Conservation (phyloP, 2,797 vertebrate species). For the Sebastes cheni region DNA sequence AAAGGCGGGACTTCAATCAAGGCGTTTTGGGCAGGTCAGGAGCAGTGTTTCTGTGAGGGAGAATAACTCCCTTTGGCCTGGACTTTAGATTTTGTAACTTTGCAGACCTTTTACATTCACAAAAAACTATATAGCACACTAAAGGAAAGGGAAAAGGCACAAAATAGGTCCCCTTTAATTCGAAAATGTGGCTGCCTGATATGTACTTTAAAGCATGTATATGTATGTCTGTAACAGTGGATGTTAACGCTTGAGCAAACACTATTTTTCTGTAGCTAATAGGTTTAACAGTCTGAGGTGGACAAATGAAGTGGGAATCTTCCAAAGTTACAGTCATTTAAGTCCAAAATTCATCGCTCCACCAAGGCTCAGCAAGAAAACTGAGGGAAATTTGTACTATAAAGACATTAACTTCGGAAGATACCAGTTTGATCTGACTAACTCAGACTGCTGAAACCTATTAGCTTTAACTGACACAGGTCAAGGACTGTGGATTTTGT, state of each 20-base stretch:
- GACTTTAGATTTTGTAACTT: too few relatives aligned
- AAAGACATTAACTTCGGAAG: neutral
- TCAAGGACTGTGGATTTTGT: neutral
- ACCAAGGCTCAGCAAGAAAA: neutral
- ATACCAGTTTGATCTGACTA: neutral
- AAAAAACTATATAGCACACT: too few relatives aligned
- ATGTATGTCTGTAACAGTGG: neutral
- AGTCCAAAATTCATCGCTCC: neutral
- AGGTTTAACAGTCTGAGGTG: neutral
- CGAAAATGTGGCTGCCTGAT: neutral
- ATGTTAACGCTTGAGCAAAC: neutral
- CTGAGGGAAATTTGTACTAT: neutral
- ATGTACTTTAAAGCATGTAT: neutral
- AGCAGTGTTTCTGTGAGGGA: too few relatives aligned
- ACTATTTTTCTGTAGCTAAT: neutral
- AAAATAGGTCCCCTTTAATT: neutral
- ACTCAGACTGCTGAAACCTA: neutral
- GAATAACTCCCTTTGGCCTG: too few relatives aligned
- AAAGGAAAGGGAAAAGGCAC: too few relatives aligned
- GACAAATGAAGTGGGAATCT: neutral
- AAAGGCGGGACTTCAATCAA: too few relatives aligned
- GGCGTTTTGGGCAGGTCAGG: fast-evolving
- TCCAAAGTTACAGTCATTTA: neutral
- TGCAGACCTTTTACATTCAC: too few relatives aligned
- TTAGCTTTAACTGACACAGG: neutral